Evolutionary conservation across 2,797 vertebrate genomes (phyloP).

Genomic region (Ctenopoma kingsleyae): DNA sequence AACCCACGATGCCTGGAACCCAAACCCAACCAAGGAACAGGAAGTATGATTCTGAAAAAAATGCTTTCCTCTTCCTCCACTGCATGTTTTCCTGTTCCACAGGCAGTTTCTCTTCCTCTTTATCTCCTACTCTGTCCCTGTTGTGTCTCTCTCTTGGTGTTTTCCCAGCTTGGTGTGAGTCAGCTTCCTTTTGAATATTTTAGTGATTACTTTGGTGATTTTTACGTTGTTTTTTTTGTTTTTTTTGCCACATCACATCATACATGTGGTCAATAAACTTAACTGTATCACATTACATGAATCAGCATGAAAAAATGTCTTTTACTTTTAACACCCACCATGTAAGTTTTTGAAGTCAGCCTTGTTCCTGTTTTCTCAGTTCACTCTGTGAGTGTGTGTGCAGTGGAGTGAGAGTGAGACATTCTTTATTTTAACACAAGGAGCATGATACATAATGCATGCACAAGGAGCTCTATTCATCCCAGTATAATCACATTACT

Average conservation of each 20-base stretch:
- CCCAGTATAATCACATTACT: constrained; percentile 40
- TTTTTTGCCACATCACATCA: not conserved
- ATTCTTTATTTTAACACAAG: constrained; percentile 47
- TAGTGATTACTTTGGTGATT: not conserved
- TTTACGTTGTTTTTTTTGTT: no score
- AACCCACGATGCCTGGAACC: constrained; percentile 44
- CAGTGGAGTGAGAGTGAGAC: constrained; percentile 4
- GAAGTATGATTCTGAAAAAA: constrained; percentile 52
- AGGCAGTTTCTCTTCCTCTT: constrained; percentile 22
- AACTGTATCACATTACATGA: not conserved
- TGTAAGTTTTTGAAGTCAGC: constrained; percentile 11
- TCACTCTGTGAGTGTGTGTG: not conserved
- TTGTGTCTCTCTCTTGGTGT: constrained; percentile 20
- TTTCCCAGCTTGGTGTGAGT: constrained; percentile 13
- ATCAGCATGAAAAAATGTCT: constrained; percentile 6
- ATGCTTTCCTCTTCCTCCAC: constrained; percentile 58
- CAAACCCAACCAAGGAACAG: constrained; percentile 65
- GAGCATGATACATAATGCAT: constrained; percentile 46
- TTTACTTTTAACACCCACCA: constrained; percentile 2
- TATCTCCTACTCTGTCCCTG: constrained; percentile 12
- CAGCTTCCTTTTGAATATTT: constrained; percentile 19
- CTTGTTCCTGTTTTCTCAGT: constrained; percentile 22
- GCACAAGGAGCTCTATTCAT: constrained; percentile 67
- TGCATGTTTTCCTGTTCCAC: constrained; percentile 58
- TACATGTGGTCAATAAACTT: not conserved